These are phyloP conservation scores for Lordiphosa andalusiaca DNA, from an alignment of 2,888 invertebrate species.

Conservation along the genomic window DNA sequence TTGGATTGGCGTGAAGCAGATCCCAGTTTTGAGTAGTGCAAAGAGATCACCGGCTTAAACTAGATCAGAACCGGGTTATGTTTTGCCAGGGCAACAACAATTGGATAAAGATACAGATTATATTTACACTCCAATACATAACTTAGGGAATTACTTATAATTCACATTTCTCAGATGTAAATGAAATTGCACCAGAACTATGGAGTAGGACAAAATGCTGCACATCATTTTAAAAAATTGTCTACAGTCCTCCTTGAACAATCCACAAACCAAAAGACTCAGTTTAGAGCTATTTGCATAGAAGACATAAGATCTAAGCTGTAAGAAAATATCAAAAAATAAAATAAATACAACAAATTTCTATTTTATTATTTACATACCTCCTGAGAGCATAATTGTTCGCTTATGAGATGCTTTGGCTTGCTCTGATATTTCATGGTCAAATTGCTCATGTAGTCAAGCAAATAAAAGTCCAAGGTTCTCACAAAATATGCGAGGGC, in stretches of 20 bases:
- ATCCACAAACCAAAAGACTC: slow-evolving; percentile 44
- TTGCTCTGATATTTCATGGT: slow-evolving; percentile 14
- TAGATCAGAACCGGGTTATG: too few relatives aligned
- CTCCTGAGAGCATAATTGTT: slow-evolving; percentile 30
- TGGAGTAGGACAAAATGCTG: slow-evolving; percentile 18
- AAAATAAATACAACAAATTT: background rate
- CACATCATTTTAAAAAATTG: slow-evolving; percentile 40
- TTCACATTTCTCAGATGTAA: slow-evolving; percentile 9
- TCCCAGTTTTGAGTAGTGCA: too few relatives aligned
- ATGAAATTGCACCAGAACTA: slow-evolving; percentile 48
- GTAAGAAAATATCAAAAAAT: background rate
- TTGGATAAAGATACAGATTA: too few relatives aligned
- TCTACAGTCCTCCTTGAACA: slow-evolving; percentile 34
- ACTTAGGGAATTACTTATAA: too few relatives aligned
- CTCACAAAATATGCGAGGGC: slow-evolving; percentile 10
- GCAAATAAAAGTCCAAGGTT: slow-evolving; percentile 19
- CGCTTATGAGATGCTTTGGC: slow-evolving; percentile 15
- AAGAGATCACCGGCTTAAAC: too few relatives aligned
- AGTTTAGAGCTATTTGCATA: slow-evolving; percentile 19
- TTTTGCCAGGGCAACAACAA: too few relatives aligned
- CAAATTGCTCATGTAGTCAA: slow-evolving; percentile 29
- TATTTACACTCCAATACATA: too few relatives aligned
- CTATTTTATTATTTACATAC: slow-evolving; percentile 4
- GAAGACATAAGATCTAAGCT: slow-evolving; percentile 22
- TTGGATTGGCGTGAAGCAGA: too few relatives aligned